Evolutionary conservation across 2,113 vertebrate genomes (phyloP).

Genomic region (cat (Felis catus)): F.catus_Fca126_mat1.0 CM031412.1:114052001-114052500

Average conservation of each 20-base stretch:
- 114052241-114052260: background rate
- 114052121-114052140: background rate
- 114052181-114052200: background rate
- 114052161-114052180: constrained; percentile 16
- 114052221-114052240: background rate
- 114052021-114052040: background rate
- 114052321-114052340: background rate
- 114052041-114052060: background rate
- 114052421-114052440: background rate
- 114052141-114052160: background rate
- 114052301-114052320: background rate
- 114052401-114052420: background rate
- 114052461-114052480: constrained; percentile 12
- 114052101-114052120: background rate
- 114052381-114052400: background rate
- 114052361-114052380: background rate
- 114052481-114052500: background rate
- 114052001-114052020: background rate
- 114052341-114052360: background rate
- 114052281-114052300: background rate
- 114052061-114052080: background rate
- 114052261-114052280: background rate
- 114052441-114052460: background rate
- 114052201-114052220: background rate
- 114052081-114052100: background rate